A percentile compares a stretch with the other conserved stretches of the same genome.
These are phyloP conservation scores for Archilochus colubris DNA, from an alignment of 2,113 vertebrate genomes.

Conservation along the genomic window DNA sequence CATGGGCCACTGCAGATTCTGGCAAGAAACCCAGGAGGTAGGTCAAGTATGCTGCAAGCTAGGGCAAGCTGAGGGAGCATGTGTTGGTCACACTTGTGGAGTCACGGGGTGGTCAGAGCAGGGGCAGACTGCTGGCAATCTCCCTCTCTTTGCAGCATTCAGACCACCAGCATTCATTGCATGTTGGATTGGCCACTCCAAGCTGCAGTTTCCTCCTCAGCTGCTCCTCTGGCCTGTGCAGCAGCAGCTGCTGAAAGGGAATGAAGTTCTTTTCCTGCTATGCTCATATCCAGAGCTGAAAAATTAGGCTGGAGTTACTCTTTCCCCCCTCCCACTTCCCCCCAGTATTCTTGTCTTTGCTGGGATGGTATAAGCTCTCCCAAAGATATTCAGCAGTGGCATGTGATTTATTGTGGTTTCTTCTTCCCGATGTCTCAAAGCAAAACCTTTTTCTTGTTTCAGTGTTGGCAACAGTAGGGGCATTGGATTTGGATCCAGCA, in stretches of 20 bases:
- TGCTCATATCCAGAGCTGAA: not conserved
- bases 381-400: not conserved
- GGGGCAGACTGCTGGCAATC: not conserved
- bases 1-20: not conserved
- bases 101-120: not conserved
- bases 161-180: not conserved
- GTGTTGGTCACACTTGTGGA: not conserved
- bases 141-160: not conserved
- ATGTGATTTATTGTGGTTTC: not conserved
- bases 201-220: not conserved
- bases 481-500: constrained; percentile 12
- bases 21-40: not conserved
- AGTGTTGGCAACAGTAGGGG: not conserved
- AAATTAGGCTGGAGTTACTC: not conserved
- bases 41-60: not conserved
- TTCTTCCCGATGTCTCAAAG: not conserved
- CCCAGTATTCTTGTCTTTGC: not conserved
- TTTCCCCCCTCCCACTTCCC: no score
- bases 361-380: not conserved
- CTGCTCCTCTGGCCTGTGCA: not conserved
- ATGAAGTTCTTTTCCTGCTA: not conserved
- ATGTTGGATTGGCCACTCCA: not conserved
- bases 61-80: not conserved
- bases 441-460: not conserved
- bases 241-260: not conserved